Evolutionary conservation across 2,113 vertebrate species (phyloP).

Genomic region (Sapayoa aenigma): DNA sequence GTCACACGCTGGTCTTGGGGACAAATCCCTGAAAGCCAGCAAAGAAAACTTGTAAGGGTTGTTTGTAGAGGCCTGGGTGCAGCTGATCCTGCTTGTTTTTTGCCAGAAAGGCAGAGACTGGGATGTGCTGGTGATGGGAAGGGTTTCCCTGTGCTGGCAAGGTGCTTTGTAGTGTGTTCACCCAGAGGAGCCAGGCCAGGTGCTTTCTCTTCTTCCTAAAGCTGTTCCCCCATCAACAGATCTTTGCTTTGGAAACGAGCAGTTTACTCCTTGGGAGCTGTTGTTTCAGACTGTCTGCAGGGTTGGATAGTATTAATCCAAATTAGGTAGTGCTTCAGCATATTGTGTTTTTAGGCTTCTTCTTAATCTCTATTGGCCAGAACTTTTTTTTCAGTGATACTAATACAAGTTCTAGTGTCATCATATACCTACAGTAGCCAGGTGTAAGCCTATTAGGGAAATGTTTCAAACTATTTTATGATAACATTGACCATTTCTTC

Average conservation of each 20-base stretch:
- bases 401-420: background rate
- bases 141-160: background rate
- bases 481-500: background rate
- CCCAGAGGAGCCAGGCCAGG: background rate
- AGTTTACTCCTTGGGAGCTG: background rate
- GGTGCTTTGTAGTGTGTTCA: fast-evolving
- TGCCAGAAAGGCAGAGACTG: background rate
- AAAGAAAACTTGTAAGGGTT: fast-evolving
- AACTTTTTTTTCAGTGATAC: background rate
- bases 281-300: background rate
- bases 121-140: background rate
- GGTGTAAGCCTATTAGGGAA: background rate
- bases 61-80: background rate
- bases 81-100: background rate
- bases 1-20: fast-evolving
- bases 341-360: background rate
- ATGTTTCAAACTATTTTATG: background rate
- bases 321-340: background rate
- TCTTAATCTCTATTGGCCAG: background rate
- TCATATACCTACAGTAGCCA: background rate
- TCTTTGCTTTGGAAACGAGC: background rate
- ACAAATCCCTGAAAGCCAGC: background rate
- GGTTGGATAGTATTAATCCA: background rate
- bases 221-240: background rate
- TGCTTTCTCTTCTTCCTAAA: background rate